These are phyloP conservation scores for Cyphomyrus plagiostoma DNA, from an alignment of 2,113 vertebrate species.

Conservation along the genomic window DNA sequence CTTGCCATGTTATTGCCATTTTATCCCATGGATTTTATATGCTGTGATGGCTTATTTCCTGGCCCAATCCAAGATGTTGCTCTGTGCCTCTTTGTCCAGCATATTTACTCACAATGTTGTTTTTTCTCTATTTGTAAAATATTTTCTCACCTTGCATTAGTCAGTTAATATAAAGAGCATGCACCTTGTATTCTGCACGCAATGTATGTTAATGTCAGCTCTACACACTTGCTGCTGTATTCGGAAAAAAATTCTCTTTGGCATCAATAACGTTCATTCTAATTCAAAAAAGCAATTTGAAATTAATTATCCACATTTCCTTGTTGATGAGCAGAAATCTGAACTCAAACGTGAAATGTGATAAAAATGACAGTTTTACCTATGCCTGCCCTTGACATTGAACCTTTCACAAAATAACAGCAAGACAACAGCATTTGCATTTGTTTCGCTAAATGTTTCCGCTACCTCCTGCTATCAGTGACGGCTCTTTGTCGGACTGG, in stretches of 20 bases:
- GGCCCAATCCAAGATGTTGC: slow-evolving; percentile 29
- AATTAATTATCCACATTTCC: slow-evolving; percentile 63
- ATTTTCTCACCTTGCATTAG: background rate
- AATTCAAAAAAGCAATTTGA: slow-evolving; percentile 42
- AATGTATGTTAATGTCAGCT: background rate
- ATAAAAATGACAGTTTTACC: slow-evolving; percentile 27
- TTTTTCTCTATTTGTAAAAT: background rate
- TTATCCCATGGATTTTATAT: slow-evolving; percentile 34
- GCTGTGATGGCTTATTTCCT: background rate
- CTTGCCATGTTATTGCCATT: slow-evolving; percentile 24
- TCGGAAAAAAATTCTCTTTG: background rate
- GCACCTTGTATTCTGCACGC: background rate
- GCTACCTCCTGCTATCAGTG: background rate
- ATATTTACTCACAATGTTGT: background rate
- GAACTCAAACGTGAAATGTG: slow-evolving; percentile 56
- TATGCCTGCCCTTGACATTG: slow-evolving; percentile 23
- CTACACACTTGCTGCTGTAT: background rate
- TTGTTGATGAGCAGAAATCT: slow-evolving; percentile 45
- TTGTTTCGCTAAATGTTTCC: slow-evolving; percentile 29
- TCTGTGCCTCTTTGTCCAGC: slow-evolving; percentile 45
- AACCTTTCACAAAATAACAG: slow-evolving; percentile 40
- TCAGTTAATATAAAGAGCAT: background rate
- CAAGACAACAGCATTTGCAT: slow-evolving; percentile 56
- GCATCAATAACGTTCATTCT: background rate
- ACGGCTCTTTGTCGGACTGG: background rate